These are phyloP conservation scores for Magallana ariakensis DNA, from an alignment of 1,140 invertebrate species.

Conservation along the genomic window DNA sequence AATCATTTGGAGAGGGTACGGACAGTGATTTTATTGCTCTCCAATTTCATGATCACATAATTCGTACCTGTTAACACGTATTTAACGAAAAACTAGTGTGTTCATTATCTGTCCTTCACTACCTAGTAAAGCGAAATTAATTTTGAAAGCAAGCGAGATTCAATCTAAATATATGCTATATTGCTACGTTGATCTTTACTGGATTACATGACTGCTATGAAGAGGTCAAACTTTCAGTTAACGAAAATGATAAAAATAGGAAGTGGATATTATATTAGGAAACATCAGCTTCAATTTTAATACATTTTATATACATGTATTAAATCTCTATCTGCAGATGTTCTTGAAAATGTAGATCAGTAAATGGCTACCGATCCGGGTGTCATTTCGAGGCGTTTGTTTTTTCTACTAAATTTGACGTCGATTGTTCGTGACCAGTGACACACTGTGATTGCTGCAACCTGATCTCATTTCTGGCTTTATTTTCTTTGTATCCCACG, in stretches of 20 bases:
- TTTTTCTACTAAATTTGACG: conserved; percentile 49
- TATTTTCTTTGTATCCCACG: conserved; percentile 25
- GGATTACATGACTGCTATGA: neutral
- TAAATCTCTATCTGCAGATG: neutral
- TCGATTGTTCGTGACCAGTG: conserved; percentile 45
- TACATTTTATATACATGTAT: neutral
- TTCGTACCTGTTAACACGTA: conserved; percentile 31
- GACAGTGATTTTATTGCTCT: neutral
- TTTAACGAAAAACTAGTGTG: conserved; percentile 24
- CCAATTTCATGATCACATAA: conserved; percentile 24
- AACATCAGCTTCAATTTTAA: neutral
- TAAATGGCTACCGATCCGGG: conserved; percentile 29
- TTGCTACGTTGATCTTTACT: neutral
- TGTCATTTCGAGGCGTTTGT: conserved; percentile 49
- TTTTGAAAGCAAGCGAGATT: neutral
- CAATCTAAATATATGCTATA: neutral
- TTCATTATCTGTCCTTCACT: conserved; percentile 11
- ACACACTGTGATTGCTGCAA: conserved; percentile 40
- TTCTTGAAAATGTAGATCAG: conserved; percentile 37
- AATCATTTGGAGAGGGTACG: neutral
- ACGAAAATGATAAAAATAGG: neutral
- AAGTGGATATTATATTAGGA: neutral
- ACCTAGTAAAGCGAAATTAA: neutral
- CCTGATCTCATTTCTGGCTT: conserved; percentile 30
- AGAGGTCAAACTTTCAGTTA: neutral